Conservation (phyloP, 2,797 vertebrate species). For the Trachurus trachurus region DNA sequence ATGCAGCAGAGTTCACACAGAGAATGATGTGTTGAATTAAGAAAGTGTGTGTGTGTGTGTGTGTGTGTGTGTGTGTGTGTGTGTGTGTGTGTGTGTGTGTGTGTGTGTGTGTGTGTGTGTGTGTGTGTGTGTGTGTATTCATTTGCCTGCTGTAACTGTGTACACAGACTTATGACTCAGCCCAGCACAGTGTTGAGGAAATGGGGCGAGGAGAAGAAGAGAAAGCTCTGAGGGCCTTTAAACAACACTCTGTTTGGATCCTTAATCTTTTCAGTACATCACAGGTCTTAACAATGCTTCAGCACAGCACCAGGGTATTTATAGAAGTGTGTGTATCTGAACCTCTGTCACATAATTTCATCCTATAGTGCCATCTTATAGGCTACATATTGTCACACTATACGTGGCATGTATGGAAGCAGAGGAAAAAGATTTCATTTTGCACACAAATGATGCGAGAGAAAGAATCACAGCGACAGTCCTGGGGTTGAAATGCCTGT, state of each 20-base stretch:
- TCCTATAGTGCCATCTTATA: not conserved
- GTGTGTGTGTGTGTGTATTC: not conserved
- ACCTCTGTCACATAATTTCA: not conserved
- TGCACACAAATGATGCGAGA: no score
- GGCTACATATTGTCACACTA: no score
- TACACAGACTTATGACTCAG: constrained; percentile 32
- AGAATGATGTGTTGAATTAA: not conserved
- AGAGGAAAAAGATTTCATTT: no score
- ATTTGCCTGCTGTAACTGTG: constrained; percentile 11
- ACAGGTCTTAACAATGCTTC: not conserved
- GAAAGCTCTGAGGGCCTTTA: constrained; percentile 21
- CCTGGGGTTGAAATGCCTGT: no score
- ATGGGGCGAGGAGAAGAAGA: constrained; percentile 12
- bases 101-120: no score
- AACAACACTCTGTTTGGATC: constrained; percentile 35
- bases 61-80: no score
- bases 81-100: no score
- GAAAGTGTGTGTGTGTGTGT: not conserved
- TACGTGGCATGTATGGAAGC: no score
- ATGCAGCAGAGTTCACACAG: not conserved
- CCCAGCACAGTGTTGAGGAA: constrained; percentile 27
- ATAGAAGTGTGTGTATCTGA: not conserved
- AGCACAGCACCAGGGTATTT: not conserved
- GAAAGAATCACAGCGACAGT: no score
- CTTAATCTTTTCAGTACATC: constrained; percentile 16